These are phyloP conservation scores for Elaphurus davidianus DNA, from an alignment of 2,113 vertebrate genomes.

Conservation along the genomic window DNA sequence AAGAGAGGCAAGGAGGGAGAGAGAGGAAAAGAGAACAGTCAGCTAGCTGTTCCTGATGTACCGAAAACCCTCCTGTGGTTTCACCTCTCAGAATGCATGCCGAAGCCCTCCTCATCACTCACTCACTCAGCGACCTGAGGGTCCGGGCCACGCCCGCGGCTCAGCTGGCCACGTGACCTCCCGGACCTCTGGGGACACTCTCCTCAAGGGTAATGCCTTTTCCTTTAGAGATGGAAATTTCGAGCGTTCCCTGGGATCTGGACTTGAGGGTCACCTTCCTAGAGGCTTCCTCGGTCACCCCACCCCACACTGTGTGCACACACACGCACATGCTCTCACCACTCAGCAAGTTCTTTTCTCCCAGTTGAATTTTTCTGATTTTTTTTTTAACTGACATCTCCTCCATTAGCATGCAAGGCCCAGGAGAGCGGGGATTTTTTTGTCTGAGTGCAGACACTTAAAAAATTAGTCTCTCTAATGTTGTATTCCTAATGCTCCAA, in stretches of 20 bases:
- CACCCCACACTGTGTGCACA: too few relatives aligned
- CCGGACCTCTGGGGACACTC: neutral
- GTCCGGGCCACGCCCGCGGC: fast-evolving
- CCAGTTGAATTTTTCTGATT: neutral
- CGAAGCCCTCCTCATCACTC: neutral
- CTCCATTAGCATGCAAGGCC: neutral
- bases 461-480: neutral
- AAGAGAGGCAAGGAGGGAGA: neutral
- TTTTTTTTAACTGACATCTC: neutral
- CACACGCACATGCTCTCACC: fast-evolving
- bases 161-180: neutral
- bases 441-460: neutral
- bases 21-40: neutral
- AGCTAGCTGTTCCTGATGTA: neutral
- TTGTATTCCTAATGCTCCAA: neutral
- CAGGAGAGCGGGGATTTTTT: neutral
- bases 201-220: neutral
- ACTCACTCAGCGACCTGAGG: neutral
- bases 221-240: neutral
- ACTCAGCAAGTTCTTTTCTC: too few relatives aligned
- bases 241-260: neutral
- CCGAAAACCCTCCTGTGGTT: neutral
- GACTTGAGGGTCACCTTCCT: neutral
- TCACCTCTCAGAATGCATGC: neutral
- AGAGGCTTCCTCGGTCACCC: neutral